phyloP scores from a whole-genome alignment of 2,888 invertebrate genomes.

The Isotomurus palustris region DNA sequence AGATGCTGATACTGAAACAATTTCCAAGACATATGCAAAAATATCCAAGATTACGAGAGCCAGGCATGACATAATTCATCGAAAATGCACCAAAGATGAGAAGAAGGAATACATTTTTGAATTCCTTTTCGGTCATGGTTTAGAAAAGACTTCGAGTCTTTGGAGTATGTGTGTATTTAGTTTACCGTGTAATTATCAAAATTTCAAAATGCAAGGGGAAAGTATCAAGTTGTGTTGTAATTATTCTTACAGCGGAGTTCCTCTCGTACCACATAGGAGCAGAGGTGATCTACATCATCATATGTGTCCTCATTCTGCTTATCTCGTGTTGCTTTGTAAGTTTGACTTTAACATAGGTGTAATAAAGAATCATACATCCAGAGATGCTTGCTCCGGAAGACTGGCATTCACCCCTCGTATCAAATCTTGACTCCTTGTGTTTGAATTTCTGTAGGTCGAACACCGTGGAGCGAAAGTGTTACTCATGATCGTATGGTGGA shows the following conservation, averaged over 20 bases:
- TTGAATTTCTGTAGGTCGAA: background rate
- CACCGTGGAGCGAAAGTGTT: background rate
- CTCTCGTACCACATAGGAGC: background rate
- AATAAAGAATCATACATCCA: too few relatives aligned
- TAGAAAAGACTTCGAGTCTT: too few relatives aligned
- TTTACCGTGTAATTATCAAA: too few relatives aligned
- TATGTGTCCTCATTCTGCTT: background rate
- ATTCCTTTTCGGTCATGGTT: constrained; percentile 3
- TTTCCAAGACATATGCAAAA: background rate
- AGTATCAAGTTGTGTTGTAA: too few relatives aligned
- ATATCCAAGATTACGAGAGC: background rate
- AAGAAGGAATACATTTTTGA: background rate
- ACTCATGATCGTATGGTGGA: background rate
- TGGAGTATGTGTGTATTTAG: too few relatives aligned
- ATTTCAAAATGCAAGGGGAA: too few relatives aligned
- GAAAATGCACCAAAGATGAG: too few relatives aligned
- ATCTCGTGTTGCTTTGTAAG: constrained; percentile 11
- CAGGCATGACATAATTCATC: background rate
- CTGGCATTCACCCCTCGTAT: background rate
- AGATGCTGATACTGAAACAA: background rate
- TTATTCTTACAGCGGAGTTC: background rate
- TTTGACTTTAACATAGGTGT: background rate
- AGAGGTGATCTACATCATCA: background rate
- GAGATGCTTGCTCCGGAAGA: too few relatives aligned
- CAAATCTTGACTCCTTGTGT: background rate